Percentiles rank a stretch among this genome's conserved stretches.
Evolutionary conservation across 2,113 vertebrate species (phyloP).

Genomic region (Anseranas semipalmata): DNA sequence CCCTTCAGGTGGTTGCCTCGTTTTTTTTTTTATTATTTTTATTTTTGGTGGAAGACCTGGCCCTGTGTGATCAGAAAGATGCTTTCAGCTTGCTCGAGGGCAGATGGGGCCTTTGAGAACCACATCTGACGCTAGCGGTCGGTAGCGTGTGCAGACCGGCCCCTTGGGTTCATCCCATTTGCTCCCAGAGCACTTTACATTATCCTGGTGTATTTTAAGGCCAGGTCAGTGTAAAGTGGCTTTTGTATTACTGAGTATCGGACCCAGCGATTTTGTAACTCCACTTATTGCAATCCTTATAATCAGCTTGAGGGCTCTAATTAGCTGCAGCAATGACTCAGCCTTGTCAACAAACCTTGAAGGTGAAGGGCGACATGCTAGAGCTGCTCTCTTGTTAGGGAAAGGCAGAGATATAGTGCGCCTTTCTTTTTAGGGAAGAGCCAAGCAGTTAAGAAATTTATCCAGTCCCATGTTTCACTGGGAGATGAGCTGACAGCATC

Average conservation of each 20-base stretch:
- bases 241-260: conserved; percentile 49
- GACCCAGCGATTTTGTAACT: conserved; percentile 15
- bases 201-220: background rate
- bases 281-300: conserved; percentile 51
- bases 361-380: background rate
- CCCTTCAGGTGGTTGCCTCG: background rate
- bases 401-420: background rate
- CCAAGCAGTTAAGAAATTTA: background rate
- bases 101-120: background rate
- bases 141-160: background rate
- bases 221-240: conserved; percentile 43
- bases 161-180: background rate
- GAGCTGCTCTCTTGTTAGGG: background rate
- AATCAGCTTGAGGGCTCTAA: conserved; percentile 64
- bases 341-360: conserved; percentile 2
- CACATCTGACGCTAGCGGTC: background rate
- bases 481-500: background rate
- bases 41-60: background rate
- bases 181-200: background rate
- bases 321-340: conserved; percentile 54
- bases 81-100: background rate
- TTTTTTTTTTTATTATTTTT: background rate
- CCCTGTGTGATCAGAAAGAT: background rate
- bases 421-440: background rate
- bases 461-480: background rate